These are phyloP conservation scores for Zophobas atratus DNA, from an alignment of 1,140 invertebrate species.

Conservation along the genomic window DNA sequence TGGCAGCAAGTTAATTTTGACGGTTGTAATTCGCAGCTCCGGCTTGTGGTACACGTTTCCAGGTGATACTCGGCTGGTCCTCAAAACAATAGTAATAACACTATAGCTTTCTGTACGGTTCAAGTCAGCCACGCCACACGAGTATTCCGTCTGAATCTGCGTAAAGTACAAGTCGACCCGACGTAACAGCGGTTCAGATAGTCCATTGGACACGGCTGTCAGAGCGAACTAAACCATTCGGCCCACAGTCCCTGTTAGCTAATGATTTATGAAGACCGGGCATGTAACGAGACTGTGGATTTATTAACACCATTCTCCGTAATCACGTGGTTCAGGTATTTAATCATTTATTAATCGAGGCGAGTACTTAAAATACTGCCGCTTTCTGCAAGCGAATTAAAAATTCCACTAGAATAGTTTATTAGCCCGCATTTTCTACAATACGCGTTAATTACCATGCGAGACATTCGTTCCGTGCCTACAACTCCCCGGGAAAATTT, in stretches of 20 bases:
- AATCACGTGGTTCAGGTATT: slow-evolving; percentile 45
- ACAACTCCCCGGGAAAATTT: slow-evolving; percentile 24
- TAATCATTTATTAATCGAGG: slow-evolving; percentile 46
- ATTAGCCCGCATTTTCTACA: slow-evolving; percentile 27
- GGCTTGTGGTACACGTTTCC: no score
- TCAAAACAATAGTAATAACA: no score
- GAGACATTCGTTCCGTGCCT: slow-evolving; percentile 20
- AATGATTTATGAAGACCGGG: slow-evolving; percentile 48
- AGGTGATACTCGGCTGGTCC: no score
- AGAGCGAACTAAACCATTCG: slow-evolving; percentile 41
- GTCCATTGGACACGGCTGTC: slow-evolving; percentile 43
- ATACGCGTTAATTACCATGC: slow-evolving; percentile 34
- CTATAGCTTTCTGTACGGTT: background rate
- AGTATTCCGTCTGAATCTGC: slow-evolving; percentile 27
- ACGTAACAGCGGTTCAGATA: slow-evolving; percentile 26
- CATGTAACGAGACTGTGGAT: slow-evolving; percentile 46
- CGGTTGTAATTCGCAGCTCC: slow-evolving; percentile 11
- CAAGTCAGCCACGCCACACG: slow-evolving; percentile 7
- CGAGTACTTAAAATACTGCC: slow-evolving; percentile 16
- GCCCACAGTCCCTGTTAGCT: slow-evolving; percentile 43
- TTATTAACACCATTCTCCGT: slow-evolving; percentile 44
- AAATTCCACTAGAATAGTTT: slow-evolving; percentile 13
- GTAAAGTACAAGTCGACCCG: slow-evolving; percentile 23
- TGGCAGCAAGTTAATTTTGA: no score
- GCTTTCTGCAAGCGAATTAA: background rate